Percentiles rank a stretch among this genome's conserved stretches.
phyloP scores from a whole-genome alignment of 2,888 invertebrate genomes.

The Athalia cordata region DNA sequence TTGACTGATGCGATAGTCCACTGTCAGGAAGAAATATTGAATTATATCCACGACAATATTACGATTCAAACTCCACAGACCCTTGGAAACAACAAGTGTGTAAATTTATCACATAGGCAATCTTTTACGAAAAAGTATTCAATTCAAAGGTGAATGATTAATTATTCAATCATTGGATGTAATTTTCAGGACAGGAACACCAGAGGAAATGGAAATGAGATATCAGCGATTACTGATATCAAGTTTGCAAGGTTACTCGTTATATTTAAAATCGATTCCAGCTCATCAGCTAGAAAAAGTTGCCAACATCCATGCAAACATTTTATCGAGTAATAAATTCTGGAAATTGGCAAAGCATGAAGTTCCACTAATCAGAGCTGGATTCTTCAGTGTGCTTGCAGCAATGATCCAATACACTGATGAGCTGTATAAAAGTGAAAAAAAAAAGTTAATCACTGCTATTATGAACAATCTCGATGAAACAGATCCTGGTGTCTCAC shows the following conservation, averaged over 20 bases:
- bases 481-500: conserved; percentile 80
- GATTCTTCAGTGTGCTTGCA: conserved; percentile 83
- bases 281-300: conserved; percentile 75
- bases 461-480: conserved; percentile 82
- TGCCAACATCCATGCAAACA: conserved; percentile 74
- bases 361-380: conserved; percentile 74
- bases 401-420: conserved; percentile 78
- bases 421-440: conserved; percentile 76
- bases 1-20: conserved; percentile 86
- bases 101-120: conserved; percentile 34
- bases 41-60: conserved; percentile 83
- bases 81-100: conserved; percentile 75
- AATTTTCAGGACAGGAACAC: conserved; percentile 73
- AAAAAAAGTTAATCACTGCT: conserved; percentile 76
- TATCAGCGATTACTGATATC: conserved; percentile 81
- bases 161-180: conserved; percentile 33
- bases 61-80: conserved; percentile 78
- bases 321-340: conserved; percentile 80
- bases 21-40: conserved; percentile 88
- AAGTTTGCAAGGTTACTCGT: conserved; percentile 80
- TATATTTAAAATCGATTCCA: conserved; percentile 78
- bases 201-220: conserved; percentile 83
- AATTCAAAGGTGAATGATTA: neutral
- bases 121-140: neutral
- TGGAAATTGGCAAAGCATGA: conserved; percentile 83